These are phyloP conservation scores for Myiagra hebetior DNA, from an alignment of 2,113 vertebrate species.

Conservation along the genomic window DNA sequence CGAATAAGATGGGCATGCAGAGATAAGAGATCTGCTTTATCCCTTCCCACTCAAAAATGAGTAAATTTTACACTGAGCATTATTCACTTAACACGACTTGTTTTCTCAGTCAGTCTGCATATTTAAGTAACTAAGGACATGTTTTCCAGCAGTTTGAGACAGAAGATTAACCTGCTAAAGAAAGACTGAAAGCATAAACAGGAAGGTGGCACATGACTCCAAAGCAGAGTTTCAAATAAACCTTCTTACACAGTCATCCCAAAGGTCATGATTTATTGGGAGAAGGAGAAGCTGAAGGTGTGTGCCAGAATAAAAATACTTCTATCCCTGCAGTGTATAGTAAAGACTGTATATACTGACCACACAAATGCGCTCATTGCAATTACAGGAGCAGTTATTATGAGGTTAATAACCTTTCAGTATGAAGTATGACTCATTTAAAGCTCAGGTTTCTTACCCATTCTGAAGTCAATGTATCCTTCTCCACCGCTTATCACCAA, in stretches of 20 bases:
- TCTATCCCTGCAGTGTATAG: neutral
- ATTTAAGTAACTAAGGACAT: neutral
- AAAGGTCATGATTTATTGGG: neutral
- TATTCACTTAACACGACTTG: neutral
- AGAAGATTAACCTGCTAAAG: neutral
- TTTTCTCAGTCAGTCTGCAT: neutral
- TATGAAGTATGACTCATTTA: neutral
- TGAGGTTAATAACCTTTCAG: neutral
- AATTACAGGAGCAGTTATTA: neutral
- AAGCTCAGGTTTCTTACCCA: slow-evolving; percentile 81
- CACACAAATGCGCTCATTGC: neutral
- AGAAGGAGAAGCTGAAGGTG: neutral
- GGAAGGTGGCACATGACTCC: neutral
- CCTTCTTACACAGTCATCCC: neutral
- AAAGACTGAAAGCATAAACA: neutral
- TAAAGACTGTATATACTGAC: neutral
- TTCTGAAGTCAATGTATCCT: slow-evolving; percentile 99
- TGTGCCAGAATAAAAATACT: neutral
- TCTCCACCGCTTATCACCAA: slow-evolving; percentile 97
- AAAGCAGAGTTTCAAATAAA: neutral
- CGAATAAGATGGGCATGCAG: neutral
- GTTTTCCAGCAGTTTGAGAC: neutral
- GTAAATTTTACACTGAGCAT: neutral
- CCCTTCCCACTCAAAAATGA: neutral
- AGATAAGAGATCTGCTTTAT: neutral